Evolutionary conservation across 2,797 vertebrate genomes (phyloP).

Genomic region (Tangara arthus): DNA sequence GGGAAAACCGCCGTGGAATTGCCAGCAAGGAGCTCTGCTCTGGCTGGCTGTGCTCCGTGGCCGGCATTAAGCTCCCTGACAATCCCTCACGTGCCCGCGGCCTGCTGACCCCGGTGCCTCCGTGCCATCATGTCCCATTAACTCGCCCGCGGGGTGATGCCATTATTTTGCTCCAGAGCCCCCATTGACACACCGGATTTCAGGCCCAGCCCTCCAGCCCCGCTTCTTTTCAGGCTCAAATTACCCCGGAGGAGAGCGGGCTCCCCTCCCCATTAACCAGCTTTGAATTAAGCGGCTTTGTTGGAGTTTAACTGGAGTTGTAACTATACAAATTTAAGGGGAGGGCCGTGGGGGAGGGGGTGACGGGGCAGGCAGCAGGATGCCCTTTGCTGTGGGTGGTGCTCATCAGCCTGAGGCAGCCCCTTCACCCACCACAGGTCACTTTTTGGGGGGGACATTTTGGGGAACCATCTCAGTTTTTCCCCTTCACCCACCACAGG

Average conservation of each 20-base stretch:
- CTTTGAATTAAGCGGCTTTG: conserved; percentile 77
- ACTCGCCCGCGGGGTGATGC: conserved; percentile 81
- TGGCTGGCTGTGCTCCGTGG: conserved; percentile 63
- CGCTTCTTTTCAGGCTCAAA: conserved; percentile 81
- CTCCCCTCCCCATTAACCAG: conserved; percentile 77
- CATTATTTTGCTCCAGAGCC: conserved; percentile 86
- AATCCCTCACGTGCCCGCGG: conserved; percentile 79
- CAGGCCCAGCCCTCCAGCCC: conserved; percentile 73
- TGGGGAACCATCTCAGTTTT: background rate
- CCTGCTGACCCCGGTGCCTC: conserved; percentile 83
- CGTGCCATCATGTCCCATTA: conserved; percentile 88
- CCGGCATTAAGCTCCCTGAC: conserved; percentile 86
- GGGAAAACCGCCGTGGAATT: background rate
- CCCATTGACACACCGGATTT: conserved; percentile 80
- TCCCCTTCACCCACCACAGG: background rate
- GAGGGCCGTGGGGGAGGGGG: background rate
- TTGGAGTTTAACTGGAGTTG: conserved; percentile 33
- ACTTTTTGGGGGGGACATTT: background rate
- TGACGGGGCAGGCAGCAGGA: background rate
- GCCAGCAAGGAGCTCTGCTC: conserved; percentile 61
- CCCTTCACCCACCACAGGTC: background rate
- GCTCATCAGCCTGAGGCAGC: background rate
- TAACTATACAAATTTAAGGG: conserved; percentile 6
- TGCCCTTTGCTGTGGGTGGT: background rate
- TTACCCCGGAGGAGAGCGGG: conserved; percentile 72